Percentiles rank a stretch among this genome's conserved stretches.
phyloP scores from a whole-genome alignment of 2,797 vertebrate species.

The Arctocebus calabarensis region DNA sequence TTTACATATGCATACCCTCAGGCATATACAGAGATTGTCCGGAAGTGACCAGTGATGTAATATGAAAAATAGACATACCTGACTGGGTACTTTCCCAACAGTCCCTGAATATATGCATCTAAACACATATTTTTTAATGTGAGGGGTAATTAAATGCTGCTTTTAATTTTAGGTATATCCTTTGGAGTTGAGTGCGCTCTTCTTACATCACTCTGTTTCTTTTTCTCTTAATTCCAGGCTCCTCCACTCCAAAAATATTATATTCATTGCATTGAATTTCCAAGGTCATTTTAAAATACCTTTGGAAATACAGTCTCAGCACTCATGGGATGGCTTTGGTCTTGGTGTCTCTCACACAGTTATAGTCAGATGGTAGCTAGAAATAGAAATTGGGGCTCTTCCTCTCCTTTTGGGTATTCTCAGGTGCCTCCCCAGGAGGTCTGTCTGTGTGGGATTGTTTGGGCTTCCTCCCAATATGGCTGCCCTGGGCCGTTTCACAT shows the following conservation, averaged over 20 bases:
- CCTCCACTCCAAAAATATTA: neutral
- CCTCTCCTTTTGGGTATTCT: fast-evolving
- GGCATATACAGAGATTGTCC: neutral
- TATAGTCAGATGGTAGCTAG: neutral
- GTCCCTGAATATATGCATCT: neutral
- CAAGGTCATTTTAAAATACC: neutral
- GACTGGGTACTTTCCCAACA: too few species aligned
- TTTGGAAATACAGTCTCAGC: slow-evolving; percentile 1
- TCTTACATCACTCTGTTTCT: neutral
- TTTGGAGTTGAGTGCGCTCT: neutral
- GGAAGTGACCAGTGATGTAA: too few species aligned
- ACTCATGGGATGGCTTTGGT: neutral
- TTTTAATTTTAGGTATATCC: neutral
- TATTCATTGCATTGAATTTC: neutral
- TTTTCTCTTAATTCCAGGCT: neutral
- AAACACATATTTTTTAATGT: neutral
- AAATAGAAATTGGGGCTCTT: neutral
- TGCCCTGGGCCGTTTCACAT: neutral
- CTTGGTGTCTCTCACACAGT: neutral
- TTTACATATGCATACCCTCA: neutral
- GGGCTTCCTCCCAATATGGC: neutral
- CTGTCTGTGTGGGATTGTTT: neutral
- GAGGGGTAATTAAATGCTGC: neutral
- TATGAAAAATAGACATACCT: neutral
- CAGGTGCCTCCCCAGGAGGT: neutral